phyloP scores from a whole-genome alignment of 2,888 invertebrate genomes.

The Shargacucullia verbasci region DNA sequence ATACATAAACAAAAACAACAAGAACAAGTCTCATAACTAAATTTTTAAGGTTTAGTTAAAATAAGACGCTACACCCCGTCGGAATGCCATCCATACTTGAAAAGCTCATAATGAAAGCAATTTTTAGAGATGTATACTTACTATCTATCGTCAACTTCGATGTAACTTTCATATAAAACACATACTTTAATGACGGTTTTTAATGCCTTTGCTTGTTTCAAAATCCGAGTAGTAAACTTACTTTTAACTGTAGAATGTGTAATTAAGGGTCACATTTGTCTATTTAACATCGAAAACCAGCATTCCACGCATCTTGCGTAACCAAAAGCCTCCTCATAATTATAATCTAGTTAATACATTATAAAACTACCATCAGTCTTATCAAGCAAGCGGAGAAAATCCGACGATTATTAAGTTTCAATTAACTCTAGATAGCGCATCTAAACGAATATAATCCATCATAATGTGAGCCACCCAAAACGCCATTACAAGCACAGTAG shows the following conservation, averaged over 20 bases:
- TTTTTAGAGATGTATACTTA: too few relatives aligned
- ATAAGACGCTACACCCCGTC: too few relatives aligned
- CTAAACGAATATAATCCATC: conserved; percentile 66
- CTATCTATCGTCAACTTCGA: too few relatives aligned
- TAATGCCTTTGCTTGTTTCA: too few relatives aligned
- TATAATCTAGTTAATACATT: conserved; percentile 56
- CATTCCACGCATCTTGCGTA: conserved; percentile 9
- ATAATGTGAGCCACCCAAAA: conserved; percentile 69
- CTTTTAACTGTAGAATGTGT: background rate
- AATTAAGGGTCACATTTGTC: conserved; percentile 1
- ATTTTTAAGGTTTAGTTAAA: too few relatives aligned
- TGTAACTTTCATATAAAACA: too few relatives aligned
- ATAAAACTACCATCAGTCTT: conserved; percentile 54
- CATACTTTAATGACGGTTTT: too few relatives aligned
- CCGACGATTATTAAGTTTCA: conserved; percentile 67
- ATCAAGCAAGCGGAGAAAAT: conserved; percentile 50
- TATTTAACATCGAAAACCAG: conserved; percentile 7
- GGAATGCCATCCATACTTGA: too few relatives aligned
- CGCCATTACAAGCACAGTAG: conserved; percentile 63
- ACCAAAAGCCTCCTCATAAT: conserved; percentile 37
- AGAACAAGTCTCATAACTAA: too few relatives aligned
- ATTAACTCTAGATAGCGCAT: conserved; percentile 68
- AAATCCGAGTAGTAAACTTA: too few relatives aligned
- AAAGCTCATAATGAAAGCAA: too few relatives aligned
- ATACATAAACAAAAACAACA: too few relatives aligned